These are phyloP conservation scores for Saxicola maurus DNA, from an alignment of 2,797 vertebrate genomes.

Conservation along the genomic window DNA sequence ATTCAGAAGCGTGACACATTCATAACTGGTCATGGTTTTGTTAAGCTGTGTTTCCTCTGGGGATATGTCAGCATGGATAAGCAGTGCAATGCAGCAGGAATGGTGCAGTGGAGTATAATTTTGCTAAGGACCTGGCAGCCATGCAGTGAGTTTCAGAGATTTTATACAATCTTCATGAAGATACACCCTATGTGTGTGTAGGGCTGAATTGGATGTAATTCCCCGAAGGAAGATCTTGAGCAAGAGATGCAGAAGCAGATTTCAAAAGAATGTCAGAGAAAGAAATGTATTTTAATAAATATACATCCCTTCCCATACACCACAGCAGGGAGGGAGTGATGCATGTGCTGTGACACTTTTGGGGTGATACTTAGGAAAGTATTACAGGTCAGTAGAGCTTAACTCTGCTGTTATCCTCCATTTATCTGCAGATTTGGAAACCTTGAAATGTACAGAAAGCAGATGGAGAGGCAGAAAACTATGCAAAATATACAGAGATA, in stretches of 20 bases:
- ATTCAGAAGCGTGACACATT: background rate
- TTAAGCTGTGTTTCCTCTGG: background rate
- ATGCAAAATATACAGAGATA: background rate
- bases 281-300: background rate
- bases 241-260: background rate
- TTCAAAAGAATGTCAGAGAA: background rate
- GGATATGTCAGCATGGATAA: background rate
- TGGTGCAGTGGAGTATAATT: background rate
- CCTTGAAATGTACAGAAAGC: background rate
- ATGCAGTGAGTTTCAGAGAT: background rate
- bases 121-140: background rate
- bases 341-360: background rate
- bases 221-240: background rate
- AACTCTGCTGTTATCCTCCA: background rate
- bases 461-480: background rate
- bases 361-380: background rate
- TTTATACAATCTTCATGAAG: background rate
- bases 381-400: background rate
- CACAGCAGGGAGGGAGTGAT: background rate
- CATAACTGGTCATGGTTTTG: background rate
- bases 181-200: rapidly evolving
- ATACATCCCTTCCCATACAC: background rate
- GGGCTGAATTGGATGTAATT: background rate
- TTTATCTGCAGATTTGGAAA: background rate
- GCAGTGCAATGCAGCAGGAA: background rate